Base-by-base conservation (phyloP, 2,113 vertebrate species). In the Origma solitaria region DNA sequence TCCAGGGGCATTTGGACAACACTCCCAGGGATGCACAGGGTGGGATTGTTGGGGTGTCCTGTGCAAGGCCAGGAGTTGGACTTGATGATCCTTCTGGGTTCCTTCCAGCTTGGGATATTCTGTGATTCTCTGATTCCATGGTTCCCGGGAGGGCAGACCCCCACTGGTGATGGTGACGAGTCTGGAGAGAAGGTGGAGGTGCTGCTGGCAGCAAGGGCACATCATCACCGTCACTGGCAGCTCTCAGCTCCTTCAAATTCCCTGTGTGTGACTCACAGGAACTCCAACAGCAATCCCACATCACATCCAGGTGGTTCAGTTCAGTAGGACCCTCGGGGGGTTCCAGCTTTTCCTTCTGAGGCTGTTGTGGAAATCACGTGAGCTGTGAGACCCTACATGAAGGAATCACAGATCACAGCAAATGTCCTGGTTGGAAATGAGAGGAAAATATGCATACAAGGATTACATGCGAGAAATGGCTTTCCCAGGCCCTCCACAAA, bases 291-390 rank as follows among this genome's bases (percentile, higher is more conserved):
- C 70, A 72, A 77, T 47, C 76, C 65, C 54, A 47, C 13, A 44
- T 14, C 58, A 37, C 4, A 3, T 51, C 64, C 64, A 50, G 37
- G 37, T 3, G 47, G n/a, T 23, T 57, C 4, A 2, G 42, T 51
- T 85, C 40, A 57, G 75, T 12, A 68, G n/a, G 47, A 50, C 1
- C 4, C 15, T 38, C 0, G 0, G 5, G 9, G 8, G 13, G 7
- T 45, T 85, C 45, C 30, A 61, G 2, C 19, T 25, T 24, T 38
- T 89, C 53, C 51, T 76, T 56, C 47, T 51, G 58, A 56, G 53
- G 9, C 30, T 37, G 4, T 5, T 53, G 49, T n/a, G 38, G 60
- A n/a, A 25, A 28, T 45, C 54, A 30, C 40, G 31, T 45, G 51
- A 65, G 30, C 45, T 13, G 8, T 56, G 75, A 66, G 19, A 68